phyloP scores from a whole-genome alignment of 2,113 vertebrate genomes.

The Hystrix cristata region DNA sequence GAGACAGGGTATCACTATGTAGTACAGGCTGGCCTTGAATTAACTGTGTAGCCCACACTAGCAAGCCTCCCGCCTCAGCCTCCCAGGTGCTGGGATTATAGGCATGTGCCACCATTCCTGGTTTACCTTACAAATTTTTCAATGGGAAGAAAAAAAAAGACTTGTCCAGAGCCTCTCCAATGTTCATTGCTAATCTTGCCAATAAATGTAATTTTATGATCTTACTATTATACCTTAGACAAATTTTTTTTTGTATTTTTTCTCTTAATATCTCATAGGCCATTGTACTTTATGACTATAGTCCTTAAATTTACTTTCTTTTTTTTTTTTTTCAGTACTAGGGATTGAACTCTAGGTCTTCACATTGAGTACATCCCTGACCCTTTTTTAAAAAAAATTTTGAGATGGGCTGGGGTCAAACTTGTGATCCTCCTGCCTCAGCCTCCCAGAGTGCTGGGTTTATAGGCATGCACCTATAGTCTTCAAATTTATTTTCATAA shows the following conservation, averaged over 20 bases:
- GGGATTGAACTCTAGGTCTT: not conserved
- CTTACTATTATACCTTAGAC: not conserved
- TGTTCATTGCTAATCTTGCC: not conserved
- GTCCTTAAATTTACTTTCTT: not conserved
- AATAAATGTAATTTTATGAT: not conserved
- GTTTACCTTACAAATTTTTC: no score
- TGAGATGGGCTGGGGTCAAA: not conserved
- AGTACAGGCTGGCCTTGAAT: no score
- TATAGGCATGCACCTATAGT: not conserved
- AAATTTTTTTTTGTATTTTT: not conserved
- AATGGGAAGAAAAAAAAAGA: not conserved
- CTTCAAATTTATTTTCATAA: conserved; percentile 39
- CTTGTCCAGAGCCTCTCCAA: not conserved
- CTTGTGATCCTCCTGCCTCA: not conserved
- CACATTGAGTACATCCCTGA: not conserved
- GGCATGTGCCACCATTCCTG: no score
- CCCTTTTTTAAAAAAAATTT: not conserved
- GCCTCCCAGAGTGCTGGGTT: not conserved
- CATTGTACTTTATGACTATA: not conserved
- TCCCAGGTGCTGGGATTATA: no score
- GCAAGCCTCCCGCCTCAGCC: no score
- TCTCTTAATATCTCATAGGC: not conserved
- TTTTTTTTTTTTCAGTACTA: not conserved
- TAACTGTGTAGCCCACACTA: no score
- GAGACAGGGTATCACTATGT: no score